These are phyloP conservation scores for Portevinia maculata DNA, from an alignment of 2,888 invertebrate species.

Conservation along the genomic window DNA sequence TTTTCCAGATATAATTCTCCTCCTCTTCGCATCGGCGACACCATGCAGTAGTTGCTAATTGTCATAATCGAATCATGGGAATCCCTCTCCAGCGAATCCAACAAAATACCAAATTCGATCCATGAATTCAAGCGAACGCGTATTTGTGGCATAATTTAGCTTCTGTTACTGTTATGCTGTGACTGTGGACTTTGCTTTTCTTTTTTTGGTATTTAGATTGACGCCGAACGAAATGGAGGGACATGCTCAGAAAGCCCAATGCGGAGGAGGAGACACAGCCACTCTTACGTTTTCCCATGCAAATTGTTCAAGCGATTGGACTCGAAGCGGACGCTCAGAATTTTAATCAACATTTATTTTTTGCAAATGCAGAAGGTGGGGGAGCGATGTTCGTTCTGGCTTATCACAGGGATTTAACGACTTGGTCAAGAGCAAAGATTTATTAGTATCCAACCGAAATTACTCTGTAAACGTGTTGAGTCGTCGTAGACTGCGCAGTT, in stretches of 20 bases:
- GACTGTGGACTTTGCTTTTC: slow-evolving; percentile 12
- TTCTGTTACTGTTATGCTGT: slow-evolving; percentile 48
- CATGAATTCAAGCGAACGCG: slow-evolving; percentile 15
- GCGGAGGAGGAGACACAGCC: slow-evolving; percentile 28
- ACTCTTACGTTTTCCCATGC: slow-evolving; percentile 22
- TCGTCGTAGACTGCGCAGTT: slow-evolving; percentile 43
- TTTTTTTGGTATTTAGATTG: slow-evolving; percentile 65
- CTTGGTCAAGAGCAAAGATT: slow-evolving; percentile 55
- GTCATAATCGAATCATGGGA: slow-evolving; percentile 46
- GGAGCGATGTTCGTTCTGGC: slow-evolving; percentile 19
- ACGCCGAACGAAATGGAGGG: slow-evolving; percentile 64
- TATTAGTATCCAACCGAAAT: slow-evolving; percentile 70
- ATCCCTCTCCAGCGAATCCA: slow-evolving; percentile 5
- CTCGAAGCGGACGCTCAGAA: slow-evolving; percentile 52
- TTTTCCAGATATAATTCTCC: slow-evolving; percentile 26
- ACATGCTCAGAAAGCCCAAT: slow-evolving; percentile 65
- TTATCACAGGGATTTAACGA: slow-evolving; percentile 60
- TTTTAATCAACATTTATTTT: slow-evolving; percentile 54
- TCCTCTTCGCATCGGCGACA: slow-evolving; percentile 8
- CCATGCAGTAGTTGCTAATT: slow-evolving; percentile 40
- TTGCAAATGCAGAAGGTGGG: slow-evolving; percentile 35
- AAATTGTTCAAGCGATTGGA: slow-evolving; percentile 18
- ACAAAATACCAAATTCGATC: slow-evolving; percentile 13
- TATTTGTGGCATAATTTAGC: slow-evolving; percentile 22
- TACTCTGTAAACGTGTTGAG: slow-evolving; percentile 63